These are phyloP conservation scores for Sebastes schlegelii DNA, from an alignment of 2,113 vertebrate species.

Conservation along the genomic window DNA sequence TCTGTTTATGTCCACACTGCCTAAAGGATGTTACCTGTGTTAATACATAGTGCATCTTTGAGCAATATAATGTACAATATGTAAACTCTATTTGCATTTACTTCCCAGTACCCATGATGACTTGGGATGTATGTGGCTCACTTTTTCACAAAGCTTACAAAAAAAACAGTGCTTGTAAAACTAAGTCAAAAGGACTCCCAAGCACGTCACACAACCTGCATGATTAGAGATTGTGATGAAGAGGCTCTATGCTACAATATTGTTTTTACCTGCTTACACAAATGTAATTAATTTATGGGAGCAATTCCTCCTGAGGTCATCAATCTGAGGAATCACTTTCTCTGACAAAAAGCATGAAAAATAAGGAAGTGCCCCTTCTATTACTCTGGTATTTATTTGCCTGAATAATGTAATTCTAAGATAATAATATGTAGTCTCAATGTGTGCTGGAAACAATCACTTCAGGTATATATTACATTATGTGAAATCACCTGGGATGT, in stretches of 20 bases:
- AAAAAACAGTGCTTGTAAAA: background rate
- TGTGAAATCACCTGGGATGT: background rate
- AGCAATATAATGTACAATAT: too few relatives aligned
- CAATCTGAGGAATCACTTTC: background rate
- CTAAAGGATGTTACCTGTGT: background rate
- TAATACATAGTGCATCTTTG: background rate
- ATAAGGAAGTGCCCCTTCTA: background rate
- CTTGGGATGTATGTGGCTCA: background rate
- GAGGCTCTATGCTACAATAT: background rate
- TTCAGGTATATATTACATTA: background rate
- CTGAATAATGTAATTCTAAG: background rate
- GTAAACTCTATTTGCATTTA: too few relatives aligned
- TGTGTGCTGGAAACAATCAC: background rate
- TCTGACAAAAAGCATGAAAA: background rate
- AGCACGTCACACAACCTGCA: background rate
- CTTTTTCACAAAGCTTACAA: background rate
- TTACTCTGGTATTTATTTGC: background rate
- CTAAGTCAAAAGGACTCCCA: background rate
- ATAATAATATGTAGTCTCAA: background rate
- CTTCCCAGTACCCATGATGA: too few relatives aligned
- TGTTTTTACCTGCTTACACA: background rate
- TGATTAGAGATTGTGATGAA: background rate
- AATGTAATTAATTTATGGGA: background rate
- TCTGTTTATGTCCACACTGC: too few relatives aligned
- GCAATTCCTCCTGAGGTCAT: background rate